Base-by-base conservation (phyloP, 2,113 vertebrate genomes). In the Papio anubis region DNA sequence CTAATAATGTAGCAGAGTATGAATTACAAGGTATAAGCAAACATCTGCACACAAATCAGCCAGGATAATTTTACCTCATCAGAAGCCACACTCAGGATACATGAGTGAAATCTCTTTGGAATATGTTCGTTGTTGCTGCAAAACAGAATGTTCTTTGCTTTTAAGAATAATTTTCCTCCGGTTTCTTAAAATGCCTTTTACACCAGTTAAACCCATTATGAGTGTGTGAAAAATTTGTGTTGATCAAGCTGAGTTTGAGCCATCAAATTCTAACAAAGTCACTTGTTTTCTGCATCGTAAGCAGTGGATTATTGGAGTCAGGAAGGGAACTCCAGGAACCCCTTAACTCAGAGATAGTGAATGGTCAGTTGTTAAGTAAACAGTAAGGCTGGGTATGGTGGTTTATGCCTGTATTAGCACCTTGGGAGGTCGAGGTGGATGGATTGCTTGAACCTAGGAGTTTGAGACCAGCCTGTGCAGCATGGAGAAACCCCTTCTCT, bases 1-100 rank as follows among this genome's bases (percentile, higher is more conserved):
- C 9, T 79, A 86, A 66, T 21, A 76, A 45, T 48, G 97, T 23
- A 66, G 76, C 52, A 50, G 75, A 93, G 76, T 79, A 80, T 68
- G 83, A 95, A 93, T 8, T 82, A 72, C 68, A 90, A 95, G 81
- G 75, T 92, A 50, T 57, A 82, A 79, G 87, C 75, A 88, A 96
- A 97, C 75, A 92, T 97, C 94, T 97, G 79, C 91, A 97, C 57
- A 50, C 59, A 68, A 78, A 88, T 78, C 83, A 92, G 90, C 40
- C 30, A 9, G 70, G 90, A 59, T 90, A 95, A 96, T 96, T 94
- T 94, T 95, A 95, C 94, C 92, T 86, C 45, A 12, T 97, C 87
- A 88, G 96, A 64, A 92, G 73, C 84, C 84, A 17, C 48, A 52
- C 32, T 21, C 64, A 82, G 17, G n/a, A 95, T n/a, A 35, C 30